Base-by-base conservation (phyloP, 2,113 vertebrate species). In the Saimiri boliviensis region DNA sequence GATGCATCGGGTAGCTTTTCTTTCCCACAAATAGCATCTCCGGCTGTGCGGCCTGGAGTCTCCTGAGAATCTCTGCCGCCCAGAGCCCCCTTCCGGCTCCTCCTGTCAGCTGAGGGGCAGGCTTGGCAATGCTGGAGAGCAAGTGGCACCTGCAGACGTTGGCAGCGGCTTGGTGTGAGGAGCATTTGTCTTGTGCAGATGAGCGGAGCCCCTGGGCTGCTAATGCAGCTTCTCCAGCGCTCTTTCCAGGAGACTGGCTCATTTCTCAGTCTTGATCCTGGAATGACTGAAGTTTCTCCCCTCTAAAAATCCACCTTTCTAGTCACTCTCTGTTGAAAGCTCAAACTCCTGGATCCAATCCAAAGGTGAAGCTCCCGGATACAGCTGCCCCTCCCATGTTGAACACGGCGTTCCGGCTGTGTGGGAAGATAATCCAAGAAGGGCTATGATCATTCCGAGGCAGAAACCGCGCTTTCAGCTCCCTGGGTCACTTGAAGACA, bases 1-100 rank as follows among this genome's bases (percentile, higher is more conserved):
- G 16, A 70, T 32, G 6, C 17, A 52, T 45, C 17, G 16, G 14
- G 5, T 30, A 56, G 21, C 10, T 86, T 27, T 85, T 70, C 27
- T 60, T 60, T n/a, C n/a, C 45, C 42, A 16, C 10, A 4, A 42
- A 45, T 16, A 42, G 11, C n/a, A 56, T 19, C 14, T 35, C 21
- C 3, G 6, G 6, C 16, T 11, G 3, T n/a, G 19, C 1, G 12
- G n/a, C 25, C 25, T 25, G 4, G 16, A 16, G 32, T 77, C 13
- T 81, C 35, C 20, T 40, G 52, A 79, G 40, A 58, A 47, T 16
- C 3, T 13, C 30, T 16, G 2, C 5, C 10, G 8, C 77, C 32
- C 19, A 25, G 27, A 25, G 12, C 71, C 5, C 40, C 30, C 23
- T 95, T 47, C 70, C 20, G 27, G 54, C 60, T 27, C 1, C 32